Base-by-base conservation (phyloP, 2,113 vertebrate species). In the Ornithorhynchus anatinus region DNA sequence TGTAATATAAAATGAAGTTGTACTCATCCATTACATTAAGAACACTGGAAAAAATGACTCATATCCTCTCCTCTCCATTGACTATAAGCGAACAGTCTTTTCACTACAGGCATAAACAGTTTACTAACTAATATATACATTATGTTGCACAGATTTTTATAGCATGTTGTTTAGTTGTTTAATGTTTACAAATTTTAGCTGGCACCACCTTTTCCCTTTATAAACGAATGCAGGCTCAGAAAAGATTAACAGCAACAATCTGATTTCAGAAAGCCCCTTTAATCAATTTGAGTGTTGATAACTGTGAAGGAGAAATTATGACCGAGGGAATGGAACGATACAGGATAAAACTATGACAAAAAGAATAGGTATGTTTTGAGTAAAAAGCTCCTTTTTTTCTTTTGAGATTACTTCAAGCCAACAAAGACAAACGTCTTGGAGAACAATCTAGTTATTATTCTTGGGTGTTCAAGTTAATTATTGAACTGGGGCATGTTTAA, bases 261-360 rank as follows among this genome's bases (percentile, higher is more conserved):
- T 16, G 16, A 17, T 6, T 44, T 27, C 22, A 70, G 40, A 54
- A 17, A 57, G 14, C n/a, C n/a, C n/a, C n/a, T n/a, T n/a, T 32
- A 36, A 20, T 71, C 54, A 48, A 37, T 27, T 52, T 35, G 63
- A n/a, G 27, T 57, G 19, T 57, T 19, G 68, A 23, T 37, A 53
- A n/a, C 17, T 57, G 48, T 53, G 52, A 51, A n/a, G 37, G 54
- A 69, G 43, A 60, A 52, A 16, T 59, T 36, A 58, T 40, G 36
- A 81, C n/a, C n/a, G n/a, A 48, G 32, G 40, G 54, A 60, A 70
- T 22, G 56, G 32, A 76, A 64, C 27, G 15, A 59, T 43, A 53
- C 5, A 78, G 33, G 7, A 29, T 63, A 86, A 79, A 27, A 20
- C 58, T 68, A 31, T 48, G 32, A 52, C 47, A 63, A 63, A 75